phyloP scores from a whole-genome alignment of 2,797 vertebrate genomes.

The Chaetodon trifasciatus region DNA sequence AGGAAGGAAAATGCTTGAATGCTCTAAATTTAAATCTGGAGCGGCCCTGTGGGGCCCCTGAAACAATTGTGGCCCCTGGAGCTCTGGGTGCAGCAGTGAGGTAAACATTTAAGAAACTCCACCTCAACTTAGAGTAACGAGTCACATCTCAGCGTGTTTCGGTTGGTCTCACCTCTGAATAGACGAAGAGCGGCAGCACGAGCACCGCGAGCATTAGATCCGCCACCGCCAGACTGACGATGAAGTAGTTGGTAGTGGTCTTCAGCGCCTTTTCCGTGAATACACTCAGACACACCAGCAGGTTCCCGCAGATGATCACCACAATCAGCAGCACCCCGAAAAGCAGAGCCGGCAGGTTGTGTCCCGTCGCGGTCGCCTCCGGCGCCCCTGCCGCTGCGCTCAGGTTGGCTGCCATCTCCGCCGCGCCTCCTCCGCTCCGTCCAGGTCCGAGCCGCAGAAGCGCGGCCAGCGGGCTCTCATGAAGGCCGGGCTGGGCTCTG shows the following conservation, averaged over 20 bases:
- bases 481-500: constrained; percentile 52
- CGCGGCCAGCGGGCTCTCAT: constrained; percentile 71
- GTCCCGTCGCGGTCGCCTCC: constrained; percentile 27
- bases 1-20: background rate
- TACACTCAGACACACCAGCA: constrained; percentile 94
- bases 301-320: constrained; percentile 91
- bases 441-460: constrained; percentile 63
- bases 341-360: constrained; percentile 87
- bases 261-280: constrained; percentile 92
- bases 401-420: constrained; percentile 83
- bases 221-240: constrained; percentile 94
- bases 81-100: background rate
- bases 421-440: constrained; percentile 62
- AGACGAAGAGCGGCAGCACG: constrained; percentile 95
- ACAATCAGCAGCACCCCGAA: constrained; percentile 90
- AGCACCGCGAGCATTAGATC: constrained; percentile 94
- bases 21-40: background rate
- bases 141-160: too few relatives aligned
- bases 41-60: background rate
- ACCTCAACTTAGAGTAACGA: background rate
- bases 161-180: constrained; percentile 89
- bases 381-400: constrained; percentile 46
- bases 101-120: background rate
- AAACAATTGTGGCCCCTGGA: background rate
- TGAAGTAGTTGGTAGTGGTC: constrained; percentile 98